Percentiles rank a stretch among this genome's conserved stretches.
Conservation (phyloP, 2,797 vertebrate genomes). For the Acanthurus leucopareius region DNA sequence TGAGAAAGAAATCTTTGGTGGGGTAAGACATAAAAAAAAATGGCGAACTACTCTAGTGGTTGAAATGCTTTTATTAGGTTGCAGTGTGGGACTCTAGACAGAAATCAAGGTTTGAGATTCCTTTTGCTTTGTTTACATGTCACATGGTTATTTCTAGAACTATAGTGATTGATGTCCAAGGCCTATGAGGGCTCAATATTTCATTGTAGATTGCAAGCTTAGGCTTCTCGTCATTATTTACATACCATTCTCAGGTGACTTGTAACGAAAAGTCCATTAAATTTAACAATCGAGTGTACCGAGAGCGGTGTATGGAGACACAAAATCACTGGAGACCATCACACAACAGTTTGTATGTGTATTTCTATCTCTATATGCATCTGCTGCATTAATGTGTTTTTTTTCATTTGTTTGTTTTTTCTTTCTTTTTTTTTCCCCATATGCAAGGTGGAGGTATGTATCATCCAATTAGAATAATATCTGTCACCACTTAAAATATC, state of each 20-base stretch:
- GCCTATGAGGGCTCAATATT: constrained; percentile 63
- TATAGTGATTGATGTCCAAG: constrained; percentile 67
- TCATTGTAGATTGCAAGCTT: constrained; percentile 62
- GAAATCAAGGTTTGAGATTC: constrained; percentile 60
- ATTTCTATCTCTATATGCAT: constrained; percentile 34
- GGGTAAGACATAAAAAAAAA: constrained; percentile 46
- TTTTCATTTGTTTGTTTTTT: no score
- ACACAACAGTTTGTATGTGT: constrained; percentile 68
- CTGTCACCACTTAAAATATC: constrained; percentile 84
- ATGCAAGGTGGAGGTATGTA: constrained; percentile 74
- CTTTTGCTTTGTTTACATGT: constrained; percentile 63
- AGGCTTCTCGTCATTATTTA: constrained; percentile 67
- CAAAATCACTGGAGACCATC: constrained; percentile 78
- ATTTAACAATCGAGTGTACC: constrained; percentile 80
- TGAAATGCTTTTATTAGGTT: constrained; percentile 54
- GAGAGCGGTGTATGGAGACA: constrained; percentile 69
- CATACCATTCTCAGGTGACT: constrained; percentile 70
- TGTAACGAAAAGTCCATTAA: constrained; percentile 76
- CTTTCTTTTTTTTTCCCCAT: constrained; percentile 41
- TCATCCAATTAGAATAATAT: constrained; percentile 82
- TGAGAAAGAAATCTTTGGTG: constrained; percentile 33
- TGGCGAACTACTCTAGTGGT: constrained; percentile 55
- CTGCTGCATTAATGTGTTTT: constrained; percentile 6
- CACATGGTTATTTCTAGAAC: constrained; percentile 58
- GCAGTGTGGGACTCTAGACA: constrained; percentile 48